These are phyloP conservation scores for Acipenser oxyrinchus DNA, from an alignment of 2,797 vertebrate species.

Conservation along the genomic window DNA sequence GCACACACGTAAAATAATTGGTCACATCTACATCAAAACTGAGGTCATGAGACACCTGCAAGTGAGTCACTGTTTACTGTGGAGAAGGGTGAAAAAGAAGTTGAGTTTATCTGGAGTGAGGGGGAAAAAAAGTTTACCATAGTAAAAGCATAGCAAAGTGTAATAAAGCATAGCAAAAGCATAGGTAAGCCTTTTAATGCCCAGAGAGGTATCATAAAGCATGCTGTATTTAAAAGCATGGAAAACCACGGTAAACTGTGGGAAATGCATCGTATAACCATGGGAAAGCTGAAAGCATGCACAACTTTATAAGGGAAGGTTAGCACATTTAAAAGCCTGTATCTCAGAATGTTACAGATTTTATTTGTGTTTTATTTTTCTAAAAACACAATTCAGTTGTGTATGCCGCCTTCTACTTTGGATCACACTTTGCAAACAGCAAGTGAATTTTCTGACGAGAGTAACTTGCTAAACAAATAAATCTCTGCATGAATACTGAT, in stretches of 20 bases:
- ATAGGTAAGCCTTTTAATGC: too few species aligned
- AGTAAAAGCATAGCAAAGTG: too few species aligned
- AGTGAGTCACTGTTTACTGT: too few species aligned
- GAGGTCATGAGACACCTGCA: too few species aligned
- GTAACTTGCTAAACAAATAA: neutral
- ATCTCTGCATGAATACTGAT: constrained; percentile 11
- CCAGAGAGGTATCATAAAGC: too few species aligned
- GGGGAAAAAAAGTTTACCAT: too few species aligned
- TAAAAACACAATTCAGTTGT: too few species aligned
- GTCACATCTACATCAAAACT: too few species aligned
- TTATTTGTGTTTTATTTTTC: neutral
- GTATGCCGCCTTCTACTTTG: neutral
- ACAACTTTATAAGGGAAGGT: constrained; percentile 7
- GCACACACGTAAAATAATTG: too few species aligned
- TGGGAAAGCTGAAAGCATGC: neutral
- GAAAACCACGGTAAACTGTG: neutral
- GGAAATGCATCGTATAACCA: neutral
- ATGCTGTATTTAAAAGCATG: neutral
- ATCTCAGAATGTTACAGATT: constrained; percentile 20
- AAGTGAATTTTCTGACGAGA: neutral
- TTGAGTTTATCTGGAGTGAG: too few species aligned
- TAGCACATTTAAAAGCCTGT: neutral
- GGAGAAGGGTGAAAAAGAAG: too few species aligned
- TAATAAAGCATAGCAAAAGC: too few species aligned
- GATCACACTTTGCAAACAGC: neutral